Conservation (phyloP, 2,113 vertebrate genomes). For the Alectura lathami region DNA sequence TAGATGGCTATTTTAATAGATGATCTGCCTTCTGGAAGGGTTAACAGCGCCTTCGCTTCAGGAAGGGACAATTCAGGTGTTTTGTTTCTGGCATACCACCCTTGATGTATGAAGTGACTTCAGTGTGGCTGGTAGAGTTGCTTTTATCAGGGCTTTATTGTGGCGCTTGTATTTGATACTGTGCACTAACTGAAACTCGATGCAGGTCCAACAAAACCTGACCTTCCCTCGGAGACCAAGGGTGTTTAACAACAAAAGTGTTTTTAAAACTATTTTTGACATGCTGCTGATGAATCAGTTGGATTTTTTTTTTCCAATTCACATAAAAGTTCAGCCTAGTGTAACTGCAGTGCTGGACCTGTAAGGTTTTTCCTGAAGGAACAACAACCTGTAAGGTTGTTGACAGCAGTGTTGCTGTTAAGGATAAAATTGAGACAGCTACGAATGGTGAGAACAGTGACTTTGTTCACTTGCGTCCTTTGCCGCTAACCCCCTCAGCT, state of each 20-base stretch:
- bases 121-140: not conserved
- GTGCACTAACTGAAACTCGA: not conserved
- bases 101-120: not conserved
- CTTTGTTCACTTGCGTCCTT: not conserved
- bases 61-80: not conserved
- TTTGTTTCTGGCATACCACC: not conserved
- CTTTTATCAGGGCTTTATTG: constrained; percentile 10
- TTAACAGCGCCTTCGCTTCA: not conserved
- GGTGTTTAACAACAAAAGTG: not conserved
- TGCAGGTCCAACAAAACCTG: not conserved
- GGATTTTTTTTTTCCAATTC: not conserved
- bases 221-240: not conserved
- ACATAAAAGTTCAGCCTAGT: not conserved
- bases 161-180: not conserved
- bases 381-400: too few species aligned
- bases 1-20: not conserved
- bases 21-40: not conserved
- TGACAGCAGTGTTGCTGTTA: not conserved
- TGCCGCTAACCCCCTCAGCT: not conserved
- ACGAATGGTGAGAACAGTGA: not conserved
- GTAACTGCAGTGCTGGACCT: not conserved
- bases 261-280: not conserved
- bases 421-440: not conserved
- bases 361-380: not conserved
- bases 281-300: not conserved